Evolutionary conservation across 2,113 vertebrate species (phyloP).

Genomic region (Hydropotes inermis): DNA sequence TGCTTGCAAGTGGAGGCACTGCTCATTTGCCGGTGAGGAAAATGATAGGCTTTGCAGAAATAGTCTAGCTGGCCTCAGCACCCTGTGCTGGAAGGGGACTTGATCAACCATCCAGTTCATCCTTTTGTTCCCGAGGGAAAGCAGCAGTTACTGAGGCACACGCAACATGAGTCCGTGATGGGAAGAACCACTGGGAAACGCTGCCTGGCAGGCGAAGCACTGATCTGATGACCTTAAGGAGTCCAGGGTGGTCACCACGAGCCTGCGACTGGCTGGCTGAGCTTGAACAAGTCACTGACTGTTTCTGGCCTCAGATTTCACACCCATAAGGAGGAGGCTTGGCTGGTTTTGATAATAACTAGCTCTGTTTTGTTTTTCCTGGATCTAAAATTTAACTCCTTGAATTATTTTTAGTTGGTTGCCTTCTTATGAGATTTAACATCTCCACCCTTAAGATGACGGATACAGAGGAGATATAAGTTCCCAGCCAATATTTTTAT

Average conservation of each 20-base stretch:
- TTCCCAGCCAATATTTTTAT: not conserved
- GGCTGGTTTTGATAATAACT: not conserved
- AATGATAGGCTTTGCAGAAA: not conserved
- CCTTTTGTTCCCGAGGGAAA: not conserved
- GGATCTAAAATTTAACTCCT: not conserved
- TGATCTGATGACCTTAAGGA: not conserved
- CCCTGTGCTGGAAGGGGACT: not conserved
- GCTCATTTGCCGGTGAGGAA: not conserved
- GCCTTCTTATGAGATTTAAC: not conserved
- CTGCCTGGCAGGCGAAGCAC: not conserved
- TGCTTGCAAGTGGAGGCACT: not conserved
- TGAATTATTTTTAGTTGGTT: not conserved
- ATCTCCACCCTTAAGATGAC: not conserved
- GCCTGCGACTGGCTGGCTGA: not conserved
- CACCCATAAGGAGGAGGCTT: not conserved
- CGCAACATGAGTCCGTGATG: not conserved
- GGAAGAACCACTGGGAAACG: not conserved
- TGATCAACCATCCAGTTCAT: not conserved
- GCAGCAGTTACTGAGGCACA: not conserved
- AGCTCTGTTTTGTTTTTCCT: not conserved
- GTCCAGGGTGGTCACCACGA: rapidly evolving
- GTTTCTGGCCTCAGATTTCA: not conserved
- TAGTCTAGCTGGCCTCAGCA: not conserved
- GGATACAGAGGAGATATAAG: not conserved
- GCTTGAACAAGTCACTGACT: not conserved